Evolutionary conservation across 2,888 invertebrate species (phyloP), one percentile per base, ranked within the genome.

Genomic region (Clivina fossor): DNA sequence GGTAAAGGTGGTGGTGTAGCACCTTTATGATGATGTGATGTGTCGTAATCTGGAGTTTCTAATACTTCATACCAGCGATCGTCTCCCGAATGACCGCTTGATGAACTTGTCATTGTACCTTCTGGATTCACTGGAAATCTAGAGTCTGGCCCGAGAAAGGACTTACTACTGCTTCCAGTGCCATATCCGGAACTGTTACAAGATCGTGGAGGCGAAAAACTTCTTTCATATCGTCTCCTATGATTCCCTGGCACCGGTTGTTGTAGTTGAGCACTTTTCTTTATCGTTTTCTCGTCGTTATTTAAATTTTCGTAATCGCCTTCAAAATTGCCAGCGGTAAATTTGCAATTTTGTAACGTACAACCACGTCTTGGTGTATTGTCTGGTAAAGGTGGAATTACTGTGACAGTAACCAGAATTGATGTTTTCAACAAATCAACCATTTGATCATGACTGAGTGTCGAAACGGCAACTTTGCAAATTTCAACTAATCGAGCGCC

Each of bases 381-480:
- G 66, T 88, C 88, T 16, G 78, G 74, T 49, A 82, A 74, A 0
- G 93, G 89, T 28, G 88, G 87, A 65, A 90, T 85, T 56, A 90
- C 86, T 56, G 87, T 84, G 26, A 94, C 87, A 33, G 89, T 90
- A 47, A 95, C 93, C 38, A 88, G 86, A 59, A 86, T 84, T 3
- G 93, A 92, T 0, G 93, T 94, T 75, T 93, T 90, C 57, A 96
- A 77, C 62, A 94, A 76, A 73, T 94, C 94, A 24, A 94, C 91
- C 84, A 95, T 92, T 73, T 93, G 90, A 70, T 93, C 93, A 74
- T 94, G 92, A 24, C 86, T 88, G 60, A 95, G 76, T 0, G 93
- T 93, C 3, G 90, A 88, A 20, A 93, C 90, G 22, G 93, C 91
- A 16, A 93, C 88, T 71, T 90, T 89, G 68, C 91, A 91, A 64